Evolutionary conservation across 2,888 invertebrate species (phyloP), one percentile per base, ranked within the genome.

Genomic region (Perdita meconis): DNA sequence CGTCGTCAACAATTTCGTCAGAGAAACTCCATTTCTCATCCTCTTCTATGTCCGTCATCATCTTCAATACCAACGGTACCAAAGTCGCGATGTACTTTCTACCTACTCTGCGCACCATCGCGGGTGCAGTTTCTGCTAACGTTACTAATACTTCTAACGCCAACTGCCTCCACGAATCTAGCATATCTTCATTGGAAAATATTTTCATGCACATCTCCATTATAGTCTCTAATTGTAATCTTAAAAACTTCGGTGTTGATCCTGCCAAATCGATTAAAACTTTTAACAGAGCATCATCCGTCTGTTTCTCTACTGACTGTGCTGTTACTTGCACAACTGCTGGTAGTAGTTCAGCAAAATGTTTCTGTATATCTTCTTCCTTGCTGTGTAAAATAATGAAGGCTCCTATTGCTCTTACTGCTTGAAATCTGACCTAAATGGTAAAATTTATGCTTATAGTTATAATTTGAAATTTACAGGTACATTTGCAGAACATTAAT

Each of bases 1-100:
- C 99, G 77, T 98, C 98, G 80, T 98, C 98, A 19, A 96, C 94
- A 22, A 97, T 95, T 89, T 98, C 97, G 90, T 98, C 98, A 47
- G 96, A 95, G 65, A 95, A 94, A 30, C 97, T 95, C 98, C 98
- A 98, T 70, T 97, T 96, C 13, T 96, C 95, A 84, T 98, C 98
- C 65, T 98, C 98, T 47, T 98, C 98, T 69, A 98, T 93, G 88
- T 98, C 98, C 60, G 98, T 97, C 97, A 99, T 97, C 95, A 99
- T 96, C 93, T 97, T 96, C 79, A 99, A 94, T 83, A 98, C 95
- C 75, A 97, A 94, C 0, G 97, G 97, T 57, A 98, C 96, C 84
- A 97, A 93, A 69, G 95, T 94, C 51, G 95, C 95, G 80, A 99
- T 95, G 83, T 97, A 98, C 90, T 96, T 96, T 36, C 95, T 95